Evolutionary conservation across 2,797 vertebrate species (phyloP).

Genomic region (Arvicola amphibius): DNA sequence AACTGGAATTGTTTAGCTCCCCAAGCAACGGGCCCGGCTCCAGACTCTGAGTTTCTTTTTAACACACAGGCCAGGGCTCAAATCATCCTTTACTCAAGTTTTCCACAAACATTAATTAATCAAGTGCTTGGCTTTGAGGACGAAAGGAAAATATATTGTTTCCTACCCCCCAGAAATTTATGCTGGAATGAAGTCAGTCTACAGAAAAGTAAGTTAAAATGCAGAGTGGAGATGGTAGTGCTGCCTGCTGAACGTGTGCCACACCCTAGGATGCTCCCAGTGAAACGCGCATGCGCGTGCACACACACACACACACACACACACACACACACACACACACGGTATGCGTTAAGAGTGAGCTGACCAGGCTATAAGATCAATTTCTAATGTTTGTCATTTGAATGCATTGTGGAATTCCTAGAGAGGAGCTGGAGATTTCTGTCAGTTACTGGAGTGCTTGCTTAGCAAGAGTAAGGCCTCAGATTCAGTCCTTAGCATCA

Average conservation of each 20-base stretch:
- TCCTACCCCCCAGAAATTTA: not conserved
- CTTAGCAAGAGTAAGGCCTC: not conserved
- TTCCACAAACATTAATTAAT: conserved; percentile 31
- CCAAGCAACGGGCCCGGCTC: not conserved
- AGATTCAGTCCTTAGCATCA: not conserved
- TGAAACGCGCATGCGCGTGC: not conserved
- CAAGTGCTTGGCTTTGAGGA: not conserved
- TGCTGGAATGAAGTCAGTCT: not conserved
- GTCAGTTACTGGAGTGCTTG: not conserved
- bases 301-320: too few relatives aligned
- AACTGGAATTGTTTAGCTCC: not conserved
- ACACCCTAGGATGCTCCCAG: not conserved
- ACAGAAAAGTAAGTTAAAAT: not conserved
- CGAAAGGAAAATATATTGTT: conserved; percentile 13
- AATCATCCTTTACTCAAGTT: not conserved
- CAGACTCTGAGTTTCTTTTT: not conserved
- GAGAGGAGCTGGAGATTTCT: not conserved
- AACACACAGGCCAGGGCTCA: not conserved
- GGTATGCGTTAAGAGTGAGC: not conserved
- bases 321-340: too few relatives aligned
- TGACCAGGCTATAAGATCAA: not conserved
- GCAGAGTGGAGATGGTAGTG: not conserved
- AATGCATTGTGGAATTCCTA: not conserved
- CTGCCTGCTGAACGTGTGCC: not conserved
- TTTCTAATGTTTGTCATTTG: not conserved